phyloP scores from a whole-genome alignment of 2,888 invertebrate species.

The Drosophila anceps region DNA sequence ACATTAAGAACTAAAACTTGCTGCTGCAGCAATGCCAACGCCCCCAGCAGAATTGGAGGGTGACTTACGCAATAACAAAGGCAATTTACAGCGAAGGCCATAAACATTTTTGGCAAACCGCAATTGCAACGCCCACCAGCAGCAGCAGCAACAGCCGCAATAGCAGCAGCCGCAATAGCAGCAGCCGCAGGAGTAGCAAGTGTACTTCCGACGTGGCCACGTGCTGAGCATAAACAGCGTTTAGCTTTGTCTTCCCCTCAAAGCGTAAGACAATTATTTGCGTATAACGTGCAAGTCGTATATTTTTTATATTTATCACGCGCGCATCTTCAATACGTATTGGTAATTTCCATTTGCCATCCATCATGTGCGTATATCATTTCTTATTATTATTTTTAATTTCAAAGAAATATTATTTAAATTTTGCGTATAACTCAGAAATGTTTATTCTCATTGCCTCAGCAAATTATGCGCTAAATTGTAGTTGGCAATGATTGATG shows the following conservation, averaged over 20 bases:
- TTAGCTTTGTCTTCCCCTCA: background rate
- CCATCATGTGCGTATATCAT: constrained; percentile 24
- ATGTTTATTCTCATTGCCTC: constrained; percentile 41
- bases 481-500: constrained; percentile 76
- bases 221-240: constrained; percentile 41
- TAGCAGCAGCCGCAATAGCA: background rate
- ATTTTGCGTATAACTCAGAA: constrained; percentile 31
- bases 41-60: background rate
- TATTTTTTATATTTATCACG: constrained; percentile 3
- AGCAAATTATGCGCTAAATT: constrained; percentile 72
- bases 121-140: constrained; percentile 26
- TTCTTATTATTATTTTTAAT: constrained; percentile 11
- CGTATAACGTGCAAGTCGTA: constrained; percentile 1
- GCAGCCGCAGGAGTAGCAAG: background rate
- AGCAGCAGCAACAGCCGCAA: background rate
- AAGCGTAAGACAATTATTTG: constrained; percentile 16
- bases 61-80: constrained; percentile 39
- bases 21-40: constrained; percentile 17
- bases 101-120: constrained; percentile 48
- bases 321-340: background rate
- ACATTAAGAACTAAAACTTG: constrained; percentile 40
- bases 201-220: constrained; percentile 22
- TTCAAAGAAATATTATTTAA: constrained; percentile 34
- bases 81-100: constrained; percentile 29
- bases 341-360: constrained; percentile 17